phyloP scores from a whole-genome alignment of 23 tunicate species.

The Trididemnum clinides region DNA sequence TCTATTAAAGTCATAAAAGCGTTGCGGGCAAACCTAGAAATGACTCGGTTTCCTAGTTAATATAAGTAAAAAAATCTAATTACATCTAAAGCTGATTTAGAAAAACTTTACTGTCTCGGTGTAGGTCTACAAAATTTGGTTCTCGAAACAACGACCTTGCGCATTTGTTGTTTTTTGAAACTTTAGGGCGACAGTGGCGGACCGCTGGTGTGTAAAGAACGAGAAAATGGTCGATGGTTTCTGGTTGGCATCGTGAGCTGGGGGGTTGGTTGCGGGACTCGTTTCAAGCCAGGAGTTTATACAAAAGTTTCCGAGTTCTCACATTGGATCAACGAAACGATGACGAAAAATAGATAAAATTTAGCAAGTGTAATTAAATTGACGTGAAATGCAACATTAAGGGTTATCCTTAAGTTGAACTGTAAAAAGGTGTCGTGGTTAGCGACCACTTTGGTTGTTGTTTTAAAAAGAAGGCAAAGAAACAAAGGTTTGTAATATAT shows the following conservation, averaged over 20 bases:
- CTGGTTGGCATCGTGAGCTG: conserved; percentile 56
- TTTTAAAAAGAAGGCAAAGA: too few relatives aligned
- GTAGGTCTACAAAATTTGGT: too few relatives aligned
- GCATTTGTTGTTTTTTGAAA: too few relatives aligned
- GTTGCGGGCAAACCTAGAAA: neutral
- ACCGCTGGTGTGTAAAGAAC: conserved; percentile 51
- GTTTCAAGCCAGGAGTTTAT: conserved; percentile 46
- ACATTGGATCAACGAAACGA: conserved; percentile 43
- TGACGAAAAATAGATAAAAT: too few relatives aligned
- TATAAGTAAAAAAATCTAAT: too few relatives aligned
- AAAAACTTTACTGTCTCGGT: neutral
- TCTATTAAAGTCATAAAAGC: neutral
- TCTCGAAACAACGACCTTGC: neutral
- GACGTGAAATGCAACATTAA: neutral
- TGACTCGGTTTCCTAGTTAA: neutral
- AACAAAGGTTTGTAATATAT: too few relatives aligned
- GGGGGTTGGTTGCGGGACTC: conserved; percentile 43
- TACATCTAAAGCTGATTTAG: neutral
- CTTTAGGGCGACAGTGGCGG: conserved; percentile 60
- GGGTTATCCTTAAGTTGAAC: too few relatives aligned
- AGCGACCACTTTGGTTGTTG: too few relatives aligned
- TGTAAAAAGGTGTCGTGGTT: too few relatives aligned
- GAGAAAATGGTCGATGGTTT: conserved; percentile 46
- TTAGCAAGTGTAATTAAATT: neutral
- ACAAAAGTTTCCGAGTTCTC: conserved; percentile 43